Percentiles rank a stretch among this genome's conserved stretches.
Conservation (phyloP, 2,113 vertebrate genomes). For the Elaphurus davidianus region DNA sequence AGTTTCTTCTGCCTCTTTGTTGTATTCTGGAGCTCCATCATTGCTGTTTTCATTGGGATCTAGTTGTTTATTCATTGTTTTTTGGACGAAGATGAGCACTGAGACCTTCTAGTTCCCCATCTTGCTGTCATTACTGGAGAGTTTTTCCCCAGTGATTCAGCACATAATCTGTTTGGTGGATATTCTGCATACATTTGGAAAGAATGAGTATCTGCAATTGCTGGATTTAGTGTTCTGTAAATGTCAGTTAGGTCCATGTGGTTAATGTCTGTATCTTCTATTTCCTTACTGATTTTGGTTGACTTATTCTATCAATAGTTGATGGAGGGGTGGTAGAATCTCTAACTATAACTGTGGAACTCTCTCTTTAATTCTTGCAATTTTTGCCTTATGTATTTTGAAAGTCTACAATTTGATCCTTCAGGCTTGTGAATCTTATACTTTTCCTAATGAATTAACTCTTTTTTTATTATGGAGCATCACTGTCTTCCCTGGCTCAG, state of each 20-base stretch:
- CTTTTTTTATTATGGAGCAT: background rate
- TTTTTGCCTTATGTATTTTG: background rate
- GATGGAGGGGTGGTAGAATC: background rate
- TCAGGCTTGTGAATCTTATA: background rate
- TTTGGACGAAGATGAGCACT: background rate
- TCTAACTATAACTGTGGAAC: background rate
- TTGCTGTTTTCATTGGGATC: background rate
- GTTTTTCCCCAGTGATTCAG: background rate
- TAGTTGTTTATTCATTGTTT: background rate
- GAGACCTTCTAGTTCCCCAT: background rate
- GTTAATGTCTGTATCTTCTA: background rate
- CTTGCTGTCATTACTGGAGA: background rate
- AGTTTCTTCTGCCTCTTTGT: background rate
- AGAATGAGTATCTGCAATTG: background rate
- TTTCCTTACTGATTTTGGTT: background rate
- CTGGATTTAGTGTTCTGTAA: background rate
- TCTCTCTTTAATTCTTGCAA: background rate
- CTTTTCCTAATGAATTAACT: background rate
- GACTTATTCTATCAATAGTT: background rate
- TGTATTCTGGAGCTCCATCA: background rate
- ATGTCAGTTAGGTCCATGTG: background rate
- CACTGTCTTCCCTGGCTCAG: background rate
- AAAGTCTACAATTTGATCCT: background rate
- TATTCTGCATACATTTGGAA: background rate
- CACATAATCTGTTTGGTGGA: background rate